These are phyloP conservation scores for Siniperca obscura DNA, from an alignment of 2,797 vertebrate species.

Conservation along the genomic window DNA sequence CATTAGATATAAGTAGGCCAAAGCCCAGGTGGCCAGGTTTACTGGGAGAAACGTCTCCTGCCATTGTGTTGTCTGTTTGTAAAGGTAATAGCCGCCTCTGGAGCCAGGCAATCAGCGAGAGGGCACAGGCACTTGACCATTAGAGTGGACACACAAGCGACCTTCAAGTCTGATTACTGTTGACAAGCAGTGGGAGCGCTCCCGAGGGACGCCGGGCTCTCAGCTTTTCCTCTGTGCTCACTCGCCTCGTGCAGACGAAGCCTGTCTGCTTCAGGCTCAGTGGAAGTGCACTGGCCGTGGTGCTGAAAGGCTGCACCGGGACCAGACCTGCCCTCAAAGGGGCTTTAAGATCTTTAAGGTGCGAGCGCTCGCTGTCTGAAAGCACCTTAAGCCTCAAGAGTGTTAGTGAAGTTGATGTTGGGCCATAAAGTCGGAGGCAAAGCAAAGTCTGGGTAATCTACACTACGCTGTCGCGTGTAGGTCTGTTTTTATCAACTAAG, in stretches of 20 bases:
- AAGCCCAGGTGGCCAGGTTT: constrained; percentile 48
- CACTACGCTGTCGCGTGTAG: too few species aligned
- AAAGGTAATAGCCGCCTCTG: constrained; percentile 10
- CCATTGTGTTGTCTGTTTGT: constrained; percentile 23
- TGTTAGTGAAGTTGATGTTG: background rate
- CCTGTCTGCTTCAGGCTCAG: background rate
- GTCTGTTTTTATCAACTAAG: too few species aligned
- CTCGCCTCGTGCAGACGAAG: too few species aligned
- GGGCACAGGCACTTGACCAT: constrained; percentile 43
- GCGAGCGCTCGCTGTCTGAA: background rate
- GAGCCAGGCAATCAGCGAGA: constrained; percentile 13
- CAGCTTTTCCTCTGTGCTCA: background rate
- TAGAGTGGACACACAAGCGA: constrained; percentile 43
- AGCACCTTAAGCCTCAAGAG: background rate
- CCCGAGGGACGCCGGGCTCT: constrained; percentile 20
- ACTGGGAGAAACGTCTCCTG: constrained; percentile 21
- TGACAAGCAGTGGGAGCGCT: constrained; percentile 21
- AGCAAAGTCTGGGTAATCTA: too few species aligned
- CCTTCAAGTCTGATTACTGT: constrained; percentile 41
- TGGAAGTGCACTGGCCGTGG: constrained; percentile 9
- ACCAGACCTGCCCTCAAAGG: background rate
- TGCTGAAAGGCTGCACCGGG: constrained; percentile 36
- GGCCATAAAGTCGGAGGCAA: background rate
- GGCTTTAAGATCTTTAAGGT: background rate
- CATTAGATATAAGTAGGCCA: constrained; percentile 25